Percentiles rank a stretch among this genome's conserved stretches.
phyloP scores from a whole-genome alignment of 2,797 vertebrate species.

The Rousettus madagascariensis region DNA sequence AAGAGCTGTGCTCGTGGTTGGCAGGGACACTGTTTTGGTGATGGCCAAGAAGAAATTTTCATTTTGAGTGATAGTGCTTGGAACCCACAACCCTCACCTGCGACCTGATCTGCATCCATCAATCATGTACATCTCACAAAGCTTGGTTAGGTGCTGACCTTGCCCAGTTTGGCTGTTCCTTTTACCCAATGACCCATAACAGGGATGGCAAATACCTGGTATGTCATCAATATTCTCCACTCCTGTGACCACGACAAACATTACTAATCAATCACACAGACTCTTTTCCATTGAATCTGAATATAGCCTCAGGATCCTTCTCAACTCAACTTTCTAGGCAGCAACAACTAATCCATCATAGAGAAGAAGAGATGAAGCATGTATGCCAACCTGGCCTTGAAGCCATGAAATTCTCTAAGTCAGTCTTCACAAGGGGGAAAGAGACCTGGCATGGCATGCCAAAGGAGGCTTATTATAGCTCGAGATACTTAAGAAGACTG shows the following conservation, averaged over 20 bases:
- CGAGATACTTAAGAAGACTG: not conserved
- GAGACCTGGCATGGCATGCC: not conserved
- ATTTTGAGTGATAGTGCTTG: not conserved
- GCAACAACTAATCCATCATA: not conserved
- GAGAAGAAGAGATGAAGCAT: not conserved
- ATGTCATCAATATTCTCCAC: not conserved
- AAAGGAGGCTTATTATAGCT: not conserved
- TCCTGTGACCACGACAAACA: not conserved
- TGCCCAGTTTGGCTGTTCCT: not conserved
- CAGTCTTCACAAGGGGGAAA: not conserved
- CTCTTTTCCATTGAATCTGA: not conserved
- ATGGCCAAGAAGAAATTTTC: not conserved
- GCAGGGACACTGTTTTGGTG: not conserved
- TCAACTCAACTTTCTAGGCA: not conserved
- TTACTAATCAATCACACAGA: constrained; percentile 28
- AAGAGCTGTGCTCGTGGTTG: not conserved
- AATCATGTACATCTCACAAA: not conserved
- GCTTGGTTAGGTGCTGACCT: not conserved
- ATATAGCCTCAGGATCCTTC: not conserved
- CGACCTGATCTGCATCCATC: not conserved
- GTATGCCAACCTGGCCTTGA: not conserved
- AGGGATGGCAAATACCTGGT: not conserved
- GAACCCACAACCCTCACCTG: not conserved
- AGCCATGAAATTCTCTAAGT: not conserved
- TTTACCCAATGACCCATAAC: not conserved